phyloP scores from a whole-genome alignment of 2,113 vertebrate genomes.

The Sisor rabdophorus region DNA sequence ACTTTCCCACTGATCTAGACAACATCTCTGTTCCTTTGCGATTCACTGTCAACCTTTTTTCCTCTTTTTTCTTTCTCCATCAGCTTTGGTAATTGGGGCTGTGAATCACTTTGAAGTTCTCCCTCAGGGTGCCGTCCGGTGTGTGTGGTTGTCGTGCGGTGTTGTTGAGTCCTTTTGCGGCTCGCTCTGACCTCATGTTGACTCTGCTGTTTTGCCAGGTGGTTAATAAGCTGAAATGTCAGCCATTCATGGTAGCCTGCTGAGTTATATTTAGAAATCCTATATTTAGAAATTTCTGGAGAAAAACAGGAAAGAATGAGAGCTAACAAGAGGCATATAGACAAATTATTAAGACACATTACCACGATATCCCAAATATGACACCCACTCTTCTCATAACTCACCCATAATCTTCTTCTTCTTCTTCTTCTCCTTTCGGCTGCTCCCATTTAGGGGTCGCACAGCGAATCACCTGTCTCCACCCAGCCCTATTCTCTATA shows the following conservation, averaged over 20 bases:
- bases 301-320: background rate
- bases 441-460: too few species aligned
- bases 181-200: conserved; percentile 22
- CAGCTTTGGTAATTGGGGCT: conserved; percentile 27
- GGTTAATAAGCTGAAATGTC: conserved; percentile 55
- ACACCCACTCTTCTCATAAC: too few species aligned
- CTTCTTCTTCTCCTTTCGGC: too few species aligned
- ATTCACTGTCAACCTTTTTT: conserved; percentile 7
- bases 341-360: too few species aligned
- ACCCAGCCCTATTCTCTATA: too few species aligned
- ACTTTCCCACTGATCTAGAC: background rate
- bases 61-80: conserved; percentile 5
- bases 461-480: too few species aligned
- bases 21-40: conserved; percentile 10
- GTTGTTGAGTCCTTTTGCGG: conserved; percentile 4
- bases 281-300: background rate
- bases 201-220: conserved; percentile 35
- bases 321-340: too few species aligned
- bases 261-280: conserved; percentile 55
- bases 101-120: conserved; percentile 36
- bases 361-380: too few species aligned
- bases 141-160: conserved; percentile 11
- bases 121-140: background rate
- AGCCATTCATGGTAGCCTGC: conserved; percentile 43
- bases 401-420: too few species aligned